Conservation (phyloP, 2,888 invertebrate species). For the Drosophila flavopinicola region DNA sequence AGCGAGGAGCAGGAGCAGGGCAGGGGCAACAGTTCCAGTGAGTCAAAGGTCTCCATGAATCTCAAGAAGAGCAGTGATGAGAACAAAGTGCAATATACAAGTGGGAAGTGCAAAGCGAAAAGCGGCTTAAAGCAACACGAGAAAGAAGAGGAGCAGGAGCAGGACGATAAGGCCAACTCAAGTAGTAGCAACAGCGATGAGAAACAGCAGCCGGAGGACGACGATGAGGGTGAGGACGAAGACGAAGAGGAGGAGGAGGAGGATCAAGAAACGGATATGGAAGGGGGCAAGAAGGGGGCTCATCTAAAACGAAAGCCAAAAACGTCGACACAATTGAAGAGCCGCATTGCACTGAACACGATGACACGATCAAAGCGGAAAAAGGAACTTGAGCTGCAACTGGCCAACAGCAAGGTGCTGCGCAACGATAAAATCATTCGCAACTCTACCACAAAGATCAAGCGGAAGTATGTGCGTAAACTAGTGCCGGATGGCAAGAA, state of each 20-base stretch:
- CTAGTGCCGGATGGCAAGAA: constrained; percentile 64
- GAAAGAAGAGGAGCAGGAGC: constrained; percentile 1
- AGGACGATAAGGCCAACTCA: constrained; percentile 8
- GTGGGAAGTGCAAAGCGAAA: constrained; percentile 14
- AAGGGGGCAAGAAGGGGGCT: constrained; percentile 9
- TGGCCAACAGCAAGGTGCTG: constrained; percentile 83
- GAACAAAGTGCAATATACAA: constrained; percentile 39
- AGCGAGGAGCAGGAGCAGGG: constrained; percentile 24
- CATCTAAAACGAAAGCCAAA: constrained; percentile 17
- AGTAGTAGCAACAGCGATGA: constrained; percentile 25
- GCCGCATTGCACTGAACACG: constrained; percentile 77
- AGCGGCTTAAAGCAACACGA: constrained; percentile 1
- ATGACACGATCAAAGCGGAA: constrained; percentile 84
- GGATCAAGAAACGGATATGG: constrained; percentile 8
- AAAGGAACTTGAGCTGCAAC: constrained; percentile 81
- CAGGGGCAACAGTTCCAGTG: constrained; percentile 26
- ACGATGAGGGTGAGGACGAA: constrained; percentile 3
- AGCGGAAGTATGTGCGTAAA: constrained; percentile 80
- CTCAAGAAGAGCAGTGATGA: constrained; percentile 11
- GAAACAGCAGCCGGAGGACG: constrained; percentile 3
- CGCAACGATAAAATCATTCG: constrained; percentile 83
- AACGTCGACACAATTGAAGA: constrained; percentile 9
- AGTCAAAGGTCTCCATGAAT: constrained; percentile 17
- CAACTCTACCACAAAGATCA: constrained; percentile 80
- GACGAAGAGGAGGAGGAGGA: constrained; percentile 1